Percentiles rank a stretch among this genome's conserved stretches.
Conservation (phyloP, 2,113 vertebrate species). For the Equus quagga region DNA sequence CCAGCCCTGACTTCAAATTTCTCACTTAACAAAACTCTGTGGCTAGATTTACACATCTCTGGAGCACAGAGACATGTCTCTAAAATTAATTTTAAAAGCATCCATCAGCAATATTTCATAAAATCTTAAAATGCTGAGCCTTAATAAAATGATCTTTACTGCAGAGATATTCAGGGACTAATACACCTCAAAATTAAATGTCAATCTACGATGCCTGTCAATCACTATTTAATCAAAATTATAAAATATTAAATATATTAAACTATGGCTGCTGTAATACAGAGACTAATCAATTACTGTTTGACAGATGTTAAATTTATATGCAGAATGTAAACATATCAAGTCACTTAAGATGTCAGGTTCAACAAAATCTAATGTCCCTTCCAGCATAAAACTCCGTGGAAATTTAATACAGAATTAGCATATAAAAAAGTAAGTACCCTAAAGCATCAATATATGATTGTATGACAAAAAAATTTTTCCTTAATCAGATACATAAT, state of each 20-base stretch:
- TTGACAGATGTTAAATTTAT: neutral
- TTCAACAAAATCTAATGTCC: neutral
- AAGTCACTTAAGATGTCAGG: neutral
- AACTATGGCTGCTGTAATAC: neutral
- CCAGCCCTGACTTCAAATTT: constrained; percentile 27
- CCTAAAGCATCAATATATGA: neutral
- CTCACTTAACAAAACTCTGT: constrained; percentile 28
- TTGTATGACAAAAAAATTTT: neutral
- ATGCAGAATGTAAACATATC: neutral
- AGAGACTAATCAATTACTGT: neutral
- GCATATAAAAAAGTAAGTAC: neutral
- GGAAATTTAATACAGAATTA: neutral
- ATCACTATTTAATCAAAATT: constrained; percentile 12
- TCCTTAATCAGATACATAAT: neutral
- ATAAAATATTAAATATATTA: constrained; percentile 33
- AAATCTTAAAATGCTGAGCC: neutral
- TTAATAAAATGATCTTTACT: constrained; percentile 16
- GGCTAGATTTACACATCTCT: neutral
- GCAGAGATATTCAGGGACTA: neutral
- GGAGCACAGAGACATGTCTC: neutral
- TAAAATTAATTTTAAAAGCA: constrained; percentile 27
- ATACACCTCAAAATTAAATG: constrained; percentile 38
- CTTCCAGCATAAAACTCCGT: neutral
- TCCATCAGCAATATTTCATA: constrained; percentile 23
- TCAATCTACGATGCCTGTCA: neutral